Base-by-base conservation (phyloP, 2,797 vertebrate species). In the Trachurus trachurus region DNA sequence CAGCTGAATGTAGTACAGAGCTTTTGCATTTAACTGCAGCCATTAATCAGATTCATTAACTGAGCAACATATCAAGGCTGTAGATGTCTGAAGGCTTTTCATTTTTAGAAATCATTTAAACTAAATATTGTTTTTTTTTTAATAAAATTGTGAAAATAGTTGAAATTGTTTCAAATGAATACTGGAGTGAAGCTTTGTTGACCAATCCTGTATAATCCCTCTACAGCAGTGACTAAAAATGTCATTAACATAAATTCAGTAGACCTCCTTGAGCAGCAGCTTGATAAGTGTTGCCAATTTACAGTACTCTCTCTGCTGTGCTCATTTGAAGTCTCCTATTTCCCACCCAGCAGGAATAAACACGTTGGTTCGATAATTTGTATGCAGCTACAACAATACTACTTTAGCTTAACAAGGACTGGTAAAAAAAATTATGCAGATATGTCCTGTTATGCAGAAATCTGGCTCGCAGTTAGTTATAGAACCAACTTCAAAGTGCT, bases 231-330 rank as follows among this genome's bases (percentile, higher is more conserved):
- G 9, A 49, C 45, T 29, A 65, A 80, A 40, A 72, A 54, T 47
- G 19, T 34, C 40, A 62, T 82, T 58, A 66, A 66, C 70, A 71
- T 81, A 76, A 81, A 83, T 65, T 62, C 34, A 40, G 44, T 42
- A 56, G 21, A 39, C 39, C 69, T 80, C 59, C 58, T 54, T 67
- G 53, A 77, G 49, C 59, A 3, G n/a, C 39, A 62, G 29, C 22
- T 68, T 78, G 45, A 82, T 81, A 40, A 73, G 44, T n/a, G 68
- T 50, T 61, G 65, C 71, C 64, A 73, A 57, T 73, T 57, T 16
- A 13, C 40, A 49, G 21, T 39, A 21, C 9, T 21, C 49, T 52
- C 3, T 34, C 59, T 34, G 12, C 60, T 45, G 11, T 16, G 44
- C 22, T 61, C 45, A 50, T 79, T 71, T 85, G 59, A 67, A 54